Percentiles rank a stretch among this genome's conserved stretches.
Conservation (phyloP, 2,888 invertebrate species). For the Sialis fuliginosa region DNA sequence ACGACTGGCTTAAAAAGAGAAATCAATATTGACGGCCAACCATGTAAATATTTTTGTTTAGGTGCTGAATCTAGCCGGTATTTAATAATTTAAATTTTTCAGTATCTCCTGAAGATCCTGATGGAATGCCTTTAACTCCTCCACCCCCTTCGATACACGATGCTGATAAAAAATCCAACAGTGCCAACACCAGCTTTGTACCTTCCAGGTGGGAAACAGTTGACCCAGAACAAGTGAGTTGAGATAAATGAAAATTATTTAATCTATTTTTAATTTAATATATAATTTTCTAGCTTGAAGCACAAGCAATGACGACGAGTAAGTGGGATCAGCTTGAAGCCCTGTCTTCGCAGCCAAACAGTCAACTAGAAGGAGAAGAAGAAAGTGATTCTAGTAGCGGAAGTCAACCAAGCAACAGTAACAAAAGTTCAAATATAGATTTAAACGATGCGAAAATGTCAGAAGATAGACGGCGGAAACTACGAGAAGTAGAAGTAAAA, state of each 20-base stretch:
- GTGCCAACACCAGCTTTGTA: slow-evolving; percentile 46
- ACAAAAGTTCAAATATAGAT: background rate
- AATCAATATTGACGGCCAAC: slow-evolving; percentile 53
- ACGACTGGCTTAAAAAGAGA: slow-evolving; percentile 17
- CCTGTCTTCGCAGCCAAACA: slow-evolving; percentile 23
- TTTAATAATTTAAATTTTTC: slow-evolving; percentile 9
- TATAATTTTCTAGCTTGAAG: slow-evolving; percentile 33
- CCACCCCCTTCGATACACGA: slow-evolving; percentile 7
- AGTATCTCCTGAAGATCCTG: slow-evolving; percentile 55
- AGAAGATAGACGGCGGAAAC: slow-evolving; percentile 51
- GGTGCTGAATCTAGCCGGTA: slow-evolving; percentile 3
- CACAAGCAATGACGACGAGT: slow-evolving; percentile 69
- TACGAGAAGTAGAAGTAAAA: slow-evolving; percentile 89
- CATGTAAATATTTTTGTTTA: slow-evolving; percentile 14
- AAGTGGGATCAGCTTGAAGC: slow-evolving; percentile 70
- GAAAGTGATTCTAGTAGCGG: slow-evolving; percentile 5
- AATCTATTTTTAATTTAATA: background rate
- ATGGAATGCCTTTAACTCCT: slow-evolving; percentile 42
- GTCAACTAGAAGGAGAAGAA: slow-evolving; percentile 17
- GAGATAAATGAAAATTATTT: background rate
- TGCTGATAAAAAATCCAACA: slow-evolving; percentile 17
- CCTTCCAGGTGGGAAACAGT: slow-evolving; percentile 95
- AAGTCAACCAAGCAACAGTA: background rate
- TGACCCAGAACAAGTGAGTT: slow-evolving; percentile 55
- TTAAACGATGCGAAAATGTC: slow-evolving; percentile 20